Conservation (phyloP, 2,888 invertebrate genomes). For the Parnassius orleans region DNA sequence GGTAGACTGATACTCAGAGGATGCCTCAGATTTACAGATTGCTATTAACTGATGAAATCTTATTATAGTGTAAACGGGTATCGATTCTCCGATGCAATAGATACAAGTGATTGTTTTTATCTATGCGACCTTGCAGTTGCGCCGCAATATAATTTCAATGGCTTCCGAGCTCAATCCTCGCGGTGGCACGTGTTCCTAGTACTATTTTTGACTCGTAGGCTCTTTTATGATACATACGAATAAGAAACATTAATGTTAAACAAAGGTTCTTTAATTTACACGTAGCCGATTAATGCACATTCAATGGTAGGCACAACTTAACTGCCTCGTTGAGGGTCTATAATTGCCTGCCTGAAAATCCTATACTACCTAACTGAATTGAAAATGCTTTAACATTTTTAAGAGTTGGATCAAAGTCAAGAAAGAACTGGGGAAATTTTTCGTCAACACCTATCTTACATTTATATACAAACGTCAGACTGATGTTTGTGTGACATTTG, state of each 20-base stretch:
- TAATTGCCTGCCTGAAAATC: too few species aligned
- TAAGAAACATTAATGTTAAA: neutral
- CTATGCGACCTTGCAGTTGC: slow-evolving; percentile 22
- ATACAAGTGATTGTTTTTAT: slow-evolving; percentile 22
- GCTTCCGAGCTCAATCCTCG: slow-evolving; percentile 20
- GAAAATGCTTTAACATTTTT: too few species aligned
- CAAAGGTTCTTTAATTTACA: neutral
- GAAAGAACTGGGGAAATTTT: too few species aligned
- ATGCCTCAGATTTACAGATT: neutral
- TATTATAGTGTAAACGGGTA: neutral
- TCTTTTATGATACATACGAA: neutral
- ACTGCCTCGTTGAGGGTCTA: too few species aligned
- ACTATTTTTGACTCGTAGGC: slow-evolving; percentile 8
- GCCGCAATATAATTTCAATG: slow-evolving; percentile 28
- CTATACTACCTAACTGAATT: too few species aligned
- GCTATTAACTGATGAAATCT: neutral
- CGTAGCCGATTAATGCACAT: too few species aligned
- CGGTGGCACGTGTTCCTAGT: slow-evolving; percentile 10
- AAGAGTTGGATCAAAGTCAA: too few species aligned
- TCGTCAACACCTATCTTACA: too few species aligned
- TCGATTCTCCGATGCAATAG: slow-evolving; percentile 4
- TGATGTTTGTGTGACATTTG: too few species aligned
- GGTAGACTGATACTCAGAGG: too few species aligned
- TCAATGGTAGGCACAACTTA: too few species aligned
- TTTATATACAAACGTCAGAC: too few species aligned